A percentile compares a stretch with the other conserved stretches of the same genome.
Conservation (phyloP, 2,888 invertebrate genomes). For the Mythimna pallens region DNA sequence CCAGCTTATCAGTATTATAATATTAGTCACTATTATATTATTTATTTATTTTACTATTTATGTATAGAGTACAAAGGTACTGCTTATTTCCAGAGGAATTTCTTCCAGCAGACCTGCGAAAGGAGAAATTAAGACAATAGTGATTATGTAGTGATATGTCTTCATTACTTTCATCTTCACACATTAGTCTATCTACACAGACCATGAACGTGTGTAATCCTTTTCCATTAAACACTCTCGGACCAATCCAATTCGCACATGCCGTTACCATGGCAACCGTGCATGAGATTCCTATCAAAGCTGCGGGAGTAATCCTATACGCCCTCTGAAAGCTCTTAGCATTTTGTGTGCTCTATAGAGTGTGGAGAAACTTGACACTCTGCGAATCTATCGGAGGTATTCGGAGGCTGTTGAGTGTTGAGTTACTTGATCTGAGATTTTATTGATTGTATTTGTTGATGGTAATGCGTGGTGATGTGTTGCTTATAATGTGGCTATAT, state of each 20-base stretch:
- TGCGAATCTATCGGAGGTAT: slow-evolving; percentile 32
- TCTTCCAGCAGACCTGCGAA: too few relatives aligned
- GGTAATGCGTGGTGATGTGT: not conserved
- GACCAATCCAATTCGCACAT: slow-evolving; percentile 26
- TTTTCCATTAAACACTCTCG: slow-evolving; percentile 19
- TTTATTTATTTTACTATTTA: too few relatives aligned
- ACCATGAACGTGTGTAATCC: not conserved
- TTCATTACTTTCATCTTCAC: not conserved
- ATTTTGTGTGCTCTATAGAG: slow-evolving; percentile 41
- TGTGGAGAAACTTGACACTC: slow-evolving; percentile 33
- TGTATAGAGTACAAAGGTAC: too few relatives aligned
- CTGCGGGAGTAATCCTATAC: slow-evolving; percentile 55
- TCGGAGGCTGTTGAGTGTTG: slow-evolving; percentile 20
- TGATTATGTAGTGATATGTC: too few relatives aligned
- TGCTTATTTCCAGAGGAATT: too few relatives aligned
- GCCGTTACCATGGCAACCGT: slow-evolving; percentile 51
- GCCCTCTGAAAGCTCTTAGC: slow-evolving; percentile 51
- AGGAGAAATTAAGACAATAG: too few relatives aligned
- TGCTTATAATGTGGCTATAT: not conserved
- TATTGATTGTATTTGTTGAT: slow-evolving; percentile 4
- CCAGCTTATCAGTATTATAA: too few relatives aligned
- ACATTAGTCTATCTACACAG: not conserved
- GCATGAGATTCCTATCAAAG: slow-evolving; percentile 20
- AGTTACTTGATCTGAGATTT: slow-evolving; percentile 47
- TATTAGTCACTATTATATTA: too few relatives aligned